Evolutionary conservation across 2,888 invertebrate genomes (phyloP), one percentile per base, ranked within the genome.

Genomic region (Fragum whitleyi): DNA sequence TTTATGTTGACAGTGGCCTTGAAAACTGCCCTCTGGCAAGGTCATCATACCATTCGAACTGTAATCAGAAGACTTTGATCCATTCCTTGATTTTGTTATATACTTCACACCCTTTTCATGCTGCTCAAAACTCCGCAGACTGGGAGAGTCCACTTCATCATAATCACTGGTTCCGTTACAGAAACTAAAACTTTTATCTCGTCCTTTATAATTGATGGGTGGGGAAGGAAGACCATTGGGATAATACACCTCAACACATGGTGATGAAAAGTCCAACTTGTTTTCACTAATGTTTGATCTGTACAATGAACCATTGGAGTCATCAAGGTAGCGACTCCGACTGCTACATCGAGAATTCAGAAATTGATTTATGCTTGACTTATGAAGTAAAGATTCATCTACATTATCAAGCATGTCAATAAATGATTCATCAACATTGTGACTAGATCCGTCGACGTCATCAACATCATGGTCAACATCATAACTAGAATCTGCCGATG

Each of bases 21-120:
- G 88, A 81, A 90, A 94, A 65, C 92, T 93, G 7, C 94, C 94
- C 74, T 94, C 94, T 7, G 90, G 90, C 65, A 93, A 87, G 51
- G 81, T 79, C 71, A 84, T 53, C 2, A 74, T 71, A 14, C 82
- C 82, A 51, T 82, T 82, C 1, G 82, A 85, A 32, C 82, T 85
- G 69, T 83, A 85, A 57, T 85, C 85, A 0, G 85, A 85, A 1
- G 85, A 81, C 59, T 68, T 80, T 16, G 85, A 85, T 9, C 78
- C 82, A 42, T 69, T 82, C 47, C 80, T 29, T n/a, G 82, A 76
- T 71, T 81, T 85, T 1, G 76, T 79, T 21, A 80, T n/a, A 32
- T 81, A 82, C 21, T 80, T 39, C 23, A 83, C 68, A 16, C 80
- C 85, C 59, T 83, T 85, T 68, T 85, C 85, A 57, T 85, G 85